phyloP scores from a whole-genome alignment of 2,113 vertebrate genomes.

The Platycercus adscitus region DNA sequence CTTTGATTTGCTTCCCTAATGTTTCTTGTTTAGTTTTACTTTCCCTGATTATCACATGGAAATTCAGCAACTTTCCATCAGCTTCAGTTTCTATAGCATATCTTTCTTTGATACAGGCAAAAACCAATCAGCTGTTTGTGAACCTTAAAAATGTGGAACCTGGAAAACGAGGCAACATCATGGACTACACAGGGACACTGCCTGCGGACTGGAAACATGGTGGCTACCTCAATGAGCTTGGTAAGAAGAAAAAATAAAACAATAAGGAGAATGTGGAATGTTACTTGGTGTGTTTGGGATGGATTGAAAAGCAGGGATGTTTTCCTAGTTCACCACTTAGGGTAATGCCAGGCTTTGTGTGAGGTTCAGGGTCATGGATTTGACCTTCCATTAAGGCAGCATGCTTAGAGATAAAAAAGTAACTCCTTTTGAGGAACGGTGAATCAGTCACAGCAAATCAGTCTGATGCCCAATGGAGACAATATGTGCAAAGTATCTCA shows the following conservation, averaged over 20 bases:
- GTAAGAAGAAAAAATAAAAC: constrained; percentile 63
- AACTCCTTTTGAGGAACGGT: not conserved
- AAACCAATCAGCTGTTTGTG: constrained; percentile 87
- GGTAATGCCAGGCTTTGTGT: not conserved
- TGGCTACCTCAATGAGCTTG: constrained; percentile 88
- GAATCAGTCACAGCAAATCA: not conserved
- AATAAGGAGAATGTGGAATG: not conserved
- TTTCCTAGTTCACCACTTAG: not conserved
- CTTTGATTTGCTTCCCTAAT: not conserved
- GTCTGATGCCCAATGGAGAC: not conserved
- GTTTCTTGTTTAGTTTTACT: not conserved
- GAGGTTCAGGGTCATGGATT: not conserved
- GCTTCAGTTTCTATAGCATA: not conserved
- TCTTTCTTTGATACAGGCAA: constrained; percentile 73
- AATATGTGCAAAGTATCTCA: not conserved
- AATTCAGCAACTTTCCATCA: not conserved
- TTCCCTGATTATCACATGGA: not conserved
- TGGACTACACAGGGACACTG: constrained; percentile 85
- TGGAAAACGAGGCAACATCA: constrained; percentile 75
- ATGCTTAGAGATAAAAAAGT: not conserved
- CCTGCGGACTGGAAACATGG: constrained; percentile 95
- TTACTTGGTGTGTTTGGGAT: not conserved
- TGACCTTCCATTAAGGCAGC: not conserved
- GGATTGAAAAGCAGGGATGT: not conserved
- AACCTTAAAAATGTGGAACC: constrained; percentile 86